Conservation (phyloP, 2,113 vertebrate species). For the Struthidea cinerea region DNA sequence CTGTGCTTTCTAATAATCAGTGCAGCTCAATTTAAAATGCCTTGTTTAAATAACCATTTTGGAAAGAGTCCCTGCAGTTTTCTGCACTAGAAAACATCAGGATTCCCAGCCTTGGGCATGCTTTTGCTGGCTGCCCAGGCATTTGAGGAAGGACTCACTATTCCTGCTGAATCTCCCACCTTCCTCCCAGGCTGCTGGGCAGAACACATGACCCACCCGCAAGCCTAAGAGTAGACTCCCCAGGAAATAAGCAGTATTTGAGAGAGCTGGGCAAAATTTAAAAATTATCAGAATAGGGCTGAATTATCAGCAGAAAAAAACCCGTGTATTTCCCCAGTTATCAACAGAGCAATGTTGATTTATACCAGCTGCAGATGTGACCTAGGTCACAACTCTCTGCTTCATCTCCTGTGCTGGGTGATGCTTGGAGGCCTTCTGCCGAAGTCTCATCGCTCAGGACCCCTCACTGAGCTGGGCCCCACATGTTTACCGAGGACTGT, state of each 20-base stretch:
- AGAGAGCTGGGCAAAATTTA: neutral
- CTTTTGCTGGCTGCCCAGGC: neutral
- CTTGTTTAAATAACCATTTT: neutral
- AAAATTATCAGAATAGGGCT: neutral
- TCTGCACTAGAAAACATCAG: neutral
- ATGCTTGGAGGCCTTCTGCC: neutral
- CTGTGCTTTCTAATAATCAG: neutral
- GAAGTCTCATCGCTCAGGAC: neutral
- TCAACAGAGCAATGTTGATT: neutral
- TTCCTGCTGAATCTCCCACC: neutral
- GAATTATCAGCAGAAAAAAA: neutral
- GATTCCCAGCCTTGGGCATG: neutral
- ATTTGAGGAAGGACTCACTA: neutral
- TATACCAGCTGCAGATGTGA: constrained; percentile 11
- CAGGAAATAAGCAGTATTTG: neutral
- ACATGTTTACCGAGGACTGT: neutral
- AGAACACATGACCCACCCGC: neutral
- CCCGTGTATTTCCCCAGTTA: neutral
- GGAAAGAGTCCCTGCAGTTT: neutral
- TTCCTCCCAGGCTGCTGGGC: neutral
- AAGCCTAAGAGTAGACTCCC: neutral
- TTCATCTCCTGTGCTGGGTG: neutral
- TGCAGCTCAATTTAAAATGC: neutral
- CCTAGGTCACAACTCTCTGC: neutral
- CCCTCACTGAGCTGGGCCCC: neutral